Evolutionary conservation across 2,113 vertebrate genomes (phyloP).

Genomic region (Turnix velox): DNA sequence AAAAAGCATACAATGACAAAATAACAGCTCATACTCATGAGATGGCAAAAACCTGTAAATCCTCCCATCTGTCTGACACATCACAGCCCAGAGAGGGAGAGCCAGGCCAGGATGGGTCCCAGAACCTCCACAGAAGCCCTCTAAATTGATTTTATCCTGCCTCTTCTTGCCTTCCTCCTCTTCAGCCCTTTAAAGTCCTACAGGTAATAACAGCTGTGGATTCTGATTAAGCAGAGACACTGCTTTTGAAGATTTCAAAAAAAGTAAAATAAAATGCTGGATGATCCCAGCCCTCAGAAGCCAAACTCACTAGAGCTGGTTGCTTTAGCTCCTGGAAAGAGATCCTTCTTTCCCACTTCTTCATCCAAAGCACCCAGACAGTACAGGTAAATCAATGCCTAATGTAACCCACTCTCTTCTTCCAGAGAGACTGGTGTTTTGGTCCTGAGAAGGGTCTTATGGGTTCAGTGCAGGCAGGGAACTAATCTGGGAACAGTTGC

Average conservation of each 20-base stretch:
- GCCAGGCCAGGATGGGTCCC: background rate
- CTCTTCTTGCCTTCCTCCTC: background rate
- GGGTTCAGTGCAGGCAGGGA: background rate
- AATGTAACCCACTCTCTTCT: fast-evolving
- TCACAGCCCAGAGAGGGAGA: background rate
- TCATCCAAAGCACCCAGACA: background rate
- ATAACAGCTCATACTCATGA: background rate
- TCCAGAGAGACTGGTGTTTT: background rate
- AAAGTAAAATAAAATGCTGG: background rate
- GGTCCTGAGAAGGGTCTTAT: background rate
- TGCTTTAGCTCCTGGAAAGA: background rate
- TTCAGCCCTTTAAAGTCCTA: background rate
- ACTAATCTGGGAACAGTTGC: background rate
- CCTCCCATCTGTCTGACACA: background rate
- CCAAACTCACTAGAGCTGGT: background rate
- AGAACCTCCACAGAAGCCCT: background rate
- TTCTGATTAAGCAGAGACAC: background rate
- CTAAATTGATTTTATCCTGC: background rate
- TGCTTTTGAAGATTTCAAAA: background rate
- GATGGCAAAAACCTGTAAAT: background rate
- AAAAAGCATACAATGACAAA: background rate
- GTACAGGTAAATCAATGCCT: background rate
- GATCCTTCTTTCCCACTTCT: background rate
- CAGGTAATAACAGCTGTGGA: background rate
- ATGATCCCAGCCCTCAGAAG: background rate